Evolutionary conservation across 2,113 vertebrate species (phyloP).

Genomic region (Neopipo cinnamomea): DNA sequence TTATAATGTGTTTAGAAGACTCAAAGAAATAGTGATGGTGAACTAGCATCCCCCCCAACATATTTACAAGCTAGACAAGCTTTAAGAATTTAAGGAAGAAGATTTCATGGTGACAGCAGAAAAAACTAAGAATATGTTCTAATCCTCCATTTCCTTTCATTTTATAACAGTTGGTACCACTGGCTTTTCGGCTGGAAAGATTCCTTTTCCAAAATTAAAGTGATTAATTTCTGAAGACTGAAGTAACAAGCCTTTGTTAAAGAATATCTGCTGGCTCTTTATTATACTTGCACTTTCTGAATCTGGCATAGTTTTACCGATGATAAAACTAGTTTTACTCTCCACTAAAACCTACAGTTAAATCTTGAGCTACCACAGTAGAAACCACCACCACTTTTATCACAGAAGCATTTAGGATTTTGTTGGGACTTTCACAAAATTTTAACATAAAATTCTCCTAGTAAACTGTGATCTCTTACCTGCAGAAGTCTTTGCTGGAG

Average conservation of each 20-base stretch:
- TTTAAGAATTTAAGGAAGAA: conserved; percentile 59
- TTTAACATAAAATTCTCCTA: not conserved
- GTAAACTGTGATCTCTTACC: not conserved
- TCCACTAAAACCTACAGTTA: not conserved
- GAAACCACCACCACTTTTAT: not conserved
- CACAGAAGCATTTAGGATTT: not conserved
- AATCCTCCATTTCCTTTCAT: not conserved
- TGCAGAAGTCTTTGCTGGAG: not conserved
- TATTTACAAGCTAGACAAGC: conserved; percentile 43
- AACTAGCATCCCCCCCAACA: conserved; percentile 41
- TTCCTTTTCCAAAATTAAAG: not conserved
- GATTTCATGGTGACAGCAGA: conserved; percentile 60
- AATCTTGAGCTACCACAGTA: not conserved
- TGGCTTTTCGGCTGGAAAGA: not conserved
- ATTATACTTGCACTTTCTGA: not conserved
- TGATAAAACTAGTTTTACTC: not conserved
- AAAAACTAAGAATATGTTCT: not conserved
- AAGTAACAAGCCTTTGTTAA: not conserved
- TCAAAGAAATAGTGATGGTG: conserved; percentile 22
- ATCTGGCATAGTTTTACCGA: not conserved
- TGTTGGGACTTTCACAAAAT: not conserved
- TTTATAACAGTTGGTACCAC: not conserved
- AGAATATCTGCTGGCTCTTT: not conserved
- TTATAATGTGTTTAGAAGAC: conserved; percentile 30
- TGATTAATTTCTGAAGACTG: not conserved